These are phyloP conservation scores for Drosophila dives DNA, from an alignment of 2,888 invertebrate species.

Conservation along the genomic window DNA sequence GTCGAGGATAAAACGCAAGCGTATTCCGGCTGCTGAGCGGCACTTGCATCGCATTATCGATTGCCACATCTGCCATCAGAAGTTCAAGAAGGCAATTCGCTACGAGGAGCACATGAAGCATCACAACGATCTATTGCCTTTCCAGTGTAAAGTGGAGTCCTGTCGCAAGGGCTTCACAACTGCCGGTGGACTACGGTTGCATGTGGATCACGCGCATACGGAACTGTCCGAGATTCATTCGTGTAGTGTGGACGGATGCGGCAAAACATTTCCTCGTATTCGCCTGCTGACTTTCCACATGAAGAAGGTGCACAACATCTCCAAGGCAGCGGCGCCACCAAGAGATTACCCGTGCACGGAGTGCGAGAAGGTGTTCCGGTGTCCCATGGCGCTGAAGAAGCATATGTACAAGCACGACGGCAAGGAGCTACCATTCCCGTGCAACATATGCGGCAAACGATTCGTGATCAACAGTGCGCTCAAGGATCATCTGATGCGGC, in stretches of 20 bases:
- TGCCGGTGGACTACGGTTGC: slow-evolving; percentile 76
- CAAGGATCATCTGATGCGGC: slow-evolving; percentile 83
- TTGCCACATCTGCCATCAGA: slow-evolving; percentile 82
- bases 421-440: slow-evolving; percentile 81
- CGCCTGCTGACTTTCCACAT: slow-evolving; percentile 82
- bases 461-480: slow-evolving; percentile 83
- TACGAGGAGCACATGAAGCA: slow-evolving; percentile 83
- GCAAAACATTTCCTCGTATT: slow-evolving; percentile 76
- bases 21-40: slow-evolving; percentile 68
- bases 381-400: slow-evolving; percentile 82
- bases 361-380: slow-evolving; percentile 82
- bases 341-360: slow-evolving; percentile 80
- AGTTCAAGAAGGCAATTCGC: slow-evolving; percentile 79
- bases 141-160: slow-evolving; percentile 79
- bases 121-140: slow-evolving; percentile 81
- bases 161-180: slow-evolving; percentile 82
- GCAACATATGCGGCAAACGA: slow-evolving; percentile 82
- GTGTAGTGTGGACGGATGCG: slow-evolving; percentile 80
- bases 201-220: slow-evolving; percentile 80
- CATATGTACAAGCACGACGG: slow-evolving; percentile 83
- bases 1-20: slow-evolving; percentile 58
- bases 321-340: slow-evolving; percentile 73
- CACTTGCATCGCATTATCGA: slow-evolving; percentile 79
- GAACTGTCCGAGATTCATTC: slow-evolving; percentile 78
- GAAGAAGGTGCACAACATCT: slow-evolving; percentile 77